Percentiles rank a stretch among this genome's conserved stretches.
Conservation (phyloP, 2,113 vertebrate species). For the Pollimyrus isidori region DNA sequence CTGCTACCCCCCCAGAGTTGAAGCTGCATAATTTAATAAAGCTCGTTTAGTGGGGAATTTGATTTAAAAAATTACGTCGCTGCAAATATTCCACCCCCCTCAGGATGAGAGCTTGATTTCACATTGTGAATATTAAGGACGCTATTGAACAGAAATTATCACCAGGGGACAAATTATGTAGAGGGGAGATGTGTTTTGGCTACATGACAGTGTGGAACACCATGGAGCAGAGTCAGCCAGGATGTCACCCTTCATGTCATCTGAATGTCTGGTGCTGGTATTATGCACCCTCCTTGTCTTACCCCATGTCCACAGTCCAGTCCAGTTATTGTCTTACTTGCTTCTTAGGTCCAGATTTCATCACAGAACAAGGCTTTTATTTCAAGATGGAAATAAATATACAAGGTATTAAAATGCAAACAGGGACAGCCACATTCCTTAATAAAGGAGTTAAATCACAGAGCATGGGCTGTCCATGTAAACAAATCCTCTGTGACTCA, state of each 20-base stretch:
- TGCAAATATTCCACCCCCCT: constrained; percentile 51
- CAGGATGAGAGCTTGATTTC: constrained; percentile 59
- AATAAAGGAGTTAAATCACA: neutral
- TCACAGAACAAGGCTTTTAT: neutral
- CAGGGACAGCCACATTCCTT: neutral
- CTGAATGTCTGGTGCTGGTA: neutral
- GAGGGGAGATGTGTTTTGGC: constrained; percentile 39
- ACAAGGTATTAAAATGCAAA: neutral
- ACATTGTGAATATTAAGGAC: constrained; percentile 53
- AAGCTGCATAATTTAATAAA: constrained; percentile 74
- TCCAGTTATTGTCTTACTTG: neutral
- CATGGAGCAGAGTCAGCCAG: neutral
- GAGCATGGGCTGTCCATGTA: constrained; percentile 29
- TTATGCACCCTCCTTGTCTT: neutral
- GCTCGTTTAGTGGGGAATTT: constrained; percentile 63
- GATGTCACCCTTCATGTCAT: neutral
- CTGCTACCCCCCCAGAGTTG: constrained; percentile 58
- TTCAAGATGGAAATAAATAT: neutral
- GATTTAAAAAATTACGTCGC: constrained; percentile 71
- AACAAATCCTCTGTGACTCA: constrained; percentile 12
- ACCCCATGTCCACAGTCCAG: neutral
- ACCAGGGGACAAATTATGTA: constrained; percentile 62
- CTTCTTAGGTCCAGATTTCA: neutral
- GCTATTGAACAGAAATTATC: constrained; percentile 61
- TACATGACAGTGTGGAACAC: constrained; percentile 31